These are phyloP conservation scores for Ceratosolen fusciceps DNA, from an alignment of 1,140 invertebrate genomes.

Conservation along the genomic window DNA sequence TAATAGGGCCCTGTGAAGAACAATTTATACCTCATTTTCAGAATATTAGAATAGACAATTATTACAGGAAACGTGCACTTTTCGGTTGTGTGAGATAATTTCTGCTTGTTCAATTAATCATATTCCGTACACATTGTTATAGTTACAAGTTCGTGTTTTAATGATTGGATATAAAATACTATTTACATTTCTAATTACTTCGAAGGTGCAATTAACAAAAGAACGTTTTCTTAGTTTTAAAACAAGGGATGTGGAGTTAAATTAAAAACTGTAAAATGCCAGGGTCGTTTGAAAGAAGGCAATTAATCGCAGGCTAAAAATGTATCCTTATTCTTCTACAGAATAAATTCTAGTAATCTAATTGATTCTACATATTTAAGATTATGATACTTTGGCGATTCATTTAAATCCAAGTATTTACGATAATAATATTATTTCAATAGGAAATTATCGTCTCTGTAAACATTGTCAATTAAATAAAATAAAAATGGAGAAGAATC, in stretches of 20 bases:
- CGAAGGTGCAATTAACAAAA: neutral
- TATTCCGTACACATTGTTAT: slow-evolving; percentile 7
- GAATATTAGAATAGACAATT: slow-evolving; percentile 5
- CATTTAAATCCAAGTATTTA: neutral
- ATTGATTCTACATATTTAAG: neutral
- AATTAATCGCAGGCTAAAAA: neutral
- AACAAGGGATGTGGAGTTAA: slow-evolving; percentile 6
- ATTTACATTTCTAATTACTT: slow-evolving; percentile 11
- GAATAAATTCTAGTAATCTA: slow-evolving; percentile 5
- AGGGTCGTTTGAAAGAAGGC: neutral
- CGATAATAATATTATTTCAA: too few species aligned
- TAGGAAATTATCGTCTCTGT: too few species aligned
- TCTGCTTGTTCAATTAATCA: neutral
- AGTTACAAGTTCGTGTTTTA: slow-evolving; percentile 5
- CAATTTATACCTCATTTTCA: neutral
- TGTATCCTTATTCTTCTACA: neutral
- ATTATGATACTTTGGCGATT: neutral
- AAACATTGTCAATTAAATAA: too few species aligned
- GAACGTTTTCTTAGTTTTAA: neutral
- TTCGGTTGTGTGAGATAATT: neutral
- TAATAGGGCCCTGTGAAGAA: neutral
- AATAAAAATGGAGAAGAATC: too few species aligned
- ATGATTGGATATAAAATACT: neutral
- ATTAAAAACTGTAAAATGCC: neutral
- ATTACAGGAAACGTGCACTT: neutral